A percentile compares a stretch with the other conserved stretches of the same genome.
Conservation (phyloP, 2,888 invertebrate genomes). For the Hesperia comma region DNA sequence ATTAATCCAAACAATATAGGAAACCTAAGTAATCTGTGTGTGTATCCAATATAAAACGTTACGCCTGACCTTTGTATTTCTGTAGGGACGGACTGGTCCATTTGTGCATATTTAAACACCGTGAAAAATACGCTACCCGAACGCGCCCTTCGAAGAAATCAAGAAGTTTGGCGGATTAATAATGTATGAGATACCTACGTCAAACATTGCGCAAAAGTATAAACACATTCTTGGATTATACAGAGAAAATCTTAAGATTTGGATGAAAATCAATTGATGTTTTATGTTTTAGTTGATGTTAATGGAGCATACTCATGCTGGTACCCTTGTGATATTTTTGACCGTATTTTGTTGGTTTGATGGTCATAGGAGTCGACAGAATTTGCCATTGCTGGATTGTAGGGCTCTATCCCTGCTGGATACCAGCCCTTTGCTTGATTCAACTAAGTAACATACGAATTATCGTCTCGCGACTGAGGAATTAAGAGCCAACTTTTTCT, state of each 20-base stretch:
- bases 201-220: slow-evolving; percentile 43
- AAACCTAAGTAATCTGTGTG: slow-evolving; percentile 40
- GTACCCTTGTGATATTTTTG: no score
- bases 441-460: no score
- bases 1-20: slow-evolving; percentile 12
- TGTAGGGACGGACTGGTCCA: slow-evolving; percentile 47
- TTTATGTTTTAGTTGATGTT: no score
- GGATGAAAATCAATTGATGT: no score
- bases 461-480: no score
- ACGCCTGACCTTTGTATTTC: slow-evolving; percentile 43
- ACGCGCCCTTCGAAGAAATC: slow-evolving; percentile 46
- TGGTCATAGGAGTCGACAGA: no score
- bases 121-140: slow-evolving; percentile 50
- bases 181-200: slow-evolving; percentile 44
- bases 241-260: background rate
- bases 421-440: no score
- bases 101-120: slow-evolving; percentile 57
- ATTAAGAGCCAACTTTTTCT: no score
- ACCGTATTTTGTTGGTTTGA: no score
- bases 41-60: slow-evolving; percentile 43
- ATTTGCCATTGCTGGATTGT: no score
- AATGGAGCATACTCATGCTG: no score
- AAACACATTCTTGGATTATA: slow-evolving; percentile 36
- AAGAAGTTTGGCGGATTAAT: slow-evolving; percentile 46
- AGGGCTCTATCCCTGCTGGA: no score